Conservation (phyloP, 2,888 invertebrate genomes). For the Drosophila paramelanica region DNA sequence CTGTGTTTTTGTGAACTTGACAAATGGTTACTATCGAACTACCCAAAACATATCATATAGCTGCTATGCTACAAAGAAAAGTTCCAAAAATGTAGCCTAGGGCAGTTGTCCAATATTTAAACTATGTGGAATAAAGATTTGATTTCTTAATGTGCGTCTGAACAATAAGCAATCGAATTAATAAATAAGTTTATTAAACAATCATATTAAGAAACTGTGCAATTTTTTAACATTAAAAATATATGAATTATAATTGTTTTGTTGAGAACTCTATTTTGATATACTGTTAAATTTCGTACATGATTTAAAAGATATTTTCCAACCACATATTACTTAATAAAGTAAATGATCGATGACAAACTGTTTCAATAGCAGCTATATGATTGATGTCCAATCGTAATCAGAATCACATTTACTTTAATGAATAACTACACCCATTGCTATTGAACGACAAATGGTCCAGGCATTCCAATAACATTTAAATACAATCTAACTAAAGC, state of each 20-base stretch:
- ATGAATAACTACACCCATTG: neutral
- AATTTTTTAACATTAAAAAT: constrained; percentile 19
- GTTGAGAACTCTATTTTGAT: neutral
- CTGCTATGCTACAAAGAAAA: constrained; percentile 32
- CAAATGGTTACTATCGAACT: constrained; percentile 23
- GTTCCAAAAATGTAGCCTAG: neutral
- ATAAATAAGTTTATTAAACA: constrained; percentile 14
- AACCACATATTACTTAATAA: neutral
- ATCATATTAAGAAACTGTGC: constrained; percentile 10
- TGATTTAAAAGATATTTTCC: neutral
- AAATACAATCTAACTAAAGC: constrained; percentile 19
- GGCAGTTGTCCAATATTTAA: neutral
- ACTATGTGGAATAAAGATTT: neutral
- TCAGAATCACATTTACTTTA: constrained; percentile 4
- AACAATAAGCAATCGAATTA: constrained; percentile 10
- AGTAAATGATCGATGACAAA: constrained; percentile 6
- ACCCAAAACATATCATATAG: constrained; percentile 49
- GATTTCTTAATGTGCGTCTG: neutral
- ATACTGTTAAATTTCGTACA: neutral
- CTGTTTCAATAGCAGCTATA: constrained; percentile 45
- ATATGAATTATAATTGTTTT: constrained; percentile 1
- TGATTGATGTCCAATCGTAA: constrained; percentile 24
- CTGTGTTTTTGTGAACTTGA: neutral
- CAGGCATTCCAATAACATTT: constrained; percentile 2
- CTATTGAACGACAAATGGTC: constrained; percentile 5